Evolutionary conservation across 2,888 invertebrate species (phyloP), one percentile per base, ranked within the genome.

Genomic region (Sclerodermus sp.): DNA sequence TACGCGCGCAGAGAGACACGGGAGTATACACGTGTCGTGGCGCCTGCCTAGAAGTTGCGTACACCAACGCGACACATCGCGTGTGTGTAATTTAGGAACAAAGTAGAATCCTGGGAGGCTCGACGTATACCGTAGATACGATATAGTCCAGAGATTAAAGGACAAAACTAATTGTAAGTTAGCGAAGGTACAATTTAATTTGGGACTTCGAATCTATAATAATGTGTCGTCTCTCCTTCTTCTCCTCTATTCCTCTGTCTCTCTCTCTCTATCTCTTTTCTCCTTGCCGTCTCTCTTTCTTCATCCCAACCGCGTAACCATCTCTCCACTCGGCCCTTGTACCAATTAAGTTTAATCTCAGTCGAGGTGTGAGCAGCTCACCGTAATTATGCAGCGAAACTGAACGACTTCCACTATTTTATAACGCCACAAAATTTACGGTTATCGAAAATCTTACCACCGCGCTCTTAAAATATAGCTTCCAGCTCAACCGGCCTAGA

Each of bases 311-410:
- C 23, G 23, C 41, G 41, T 41, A 23, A 41, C 23, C 18, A 41
- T 23, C 23, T 29, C 23, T 29, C 40, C 41, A 13, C 41, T 29
- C n/a, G 12, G 29, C 30, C 23, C 36, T 14, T n/a, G 39, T 39
- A 38, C 38, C 54, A 51, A 62, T 62, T 55, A 52, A 52, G 55
- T 61, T 58, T 52, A 45, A 62, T 55, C 53, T 49, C 52, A n/a
- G 8, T 31, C 36, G 46, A 48, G 47, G 39, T 31, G 45, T 18
- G 38, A 38, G 23, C 37, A 38, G 47, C 18, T 47, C 51, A 41
- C n/a, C n/a, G n/a, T n/a, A 53, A 62, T 58, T 56, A 49, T 30
- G 37, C 39, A 44, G 49, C 50, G 50, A 49, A 45, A 48, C 36
- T 13, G 42, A 55, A 62, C 48, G 50, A 55, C 49, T 39, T 12